phyloP scores from a whole-genome alignment of 2,888 invertebrate species.

The Catocala sponsa region DNA sequence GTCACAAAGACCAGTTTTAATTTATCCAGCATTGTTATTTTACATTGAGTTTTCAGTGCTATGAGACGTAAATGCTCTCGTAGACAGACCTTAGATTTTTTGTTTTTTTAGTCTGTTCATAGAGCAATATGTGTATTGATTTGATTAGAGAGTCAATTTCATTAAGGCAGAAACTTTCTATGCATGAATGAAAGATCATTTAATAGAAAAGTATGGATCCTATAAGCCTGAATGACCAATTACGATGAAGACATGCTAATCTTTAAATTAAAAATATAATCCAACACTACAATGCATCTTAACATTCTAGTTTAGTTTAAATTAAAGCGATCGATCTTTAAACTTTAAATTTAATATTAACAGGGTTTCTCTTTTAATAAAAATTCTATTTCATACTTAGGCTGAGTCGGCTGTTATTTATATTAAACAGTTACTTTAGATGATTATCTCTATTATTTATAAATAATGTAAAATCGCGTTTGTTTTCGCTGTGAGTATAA shows the following conservation, averaged over 20 bases:
- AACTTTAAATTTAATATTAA: conserved; percentile 62
- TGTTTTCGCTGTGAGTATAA: conserved; percentile 12
- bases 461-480: no score
- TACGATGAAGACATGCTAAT: conserved; percentile 4
- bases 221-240: neutral
- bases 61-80: no score
- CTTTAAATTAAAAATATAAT: conserved; percentile 60
- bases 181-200: no score
- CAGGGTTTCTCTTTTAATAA: conserved; percentile 54
- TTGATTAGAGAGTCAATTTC: no score
- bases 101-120: no score
- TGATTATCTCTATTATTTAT: no score
- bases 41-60: no score
- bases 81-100: no score
- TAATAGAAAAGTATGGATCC: neutral
- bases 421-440: neutral
- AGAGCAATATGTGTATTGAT: no score
- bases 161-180: no score
- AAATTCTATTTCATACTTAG: conserved; percentile 43
- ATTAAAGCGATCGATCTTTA: conserved; percentile 75
- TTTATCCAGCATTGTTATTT: no score
- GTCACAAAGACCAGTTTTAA: no score
- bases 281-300: conserved; percentile 77
- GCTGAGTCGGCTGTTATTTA: conserved; percentile 42
- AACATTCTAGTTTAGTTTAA: conserved; percentile 68